These are phyloP conservation scores for Acanthosepion pharaonis DNA, from an alignment of 2,888 invertebrate species.

Conservation along the genomic window DNA sequence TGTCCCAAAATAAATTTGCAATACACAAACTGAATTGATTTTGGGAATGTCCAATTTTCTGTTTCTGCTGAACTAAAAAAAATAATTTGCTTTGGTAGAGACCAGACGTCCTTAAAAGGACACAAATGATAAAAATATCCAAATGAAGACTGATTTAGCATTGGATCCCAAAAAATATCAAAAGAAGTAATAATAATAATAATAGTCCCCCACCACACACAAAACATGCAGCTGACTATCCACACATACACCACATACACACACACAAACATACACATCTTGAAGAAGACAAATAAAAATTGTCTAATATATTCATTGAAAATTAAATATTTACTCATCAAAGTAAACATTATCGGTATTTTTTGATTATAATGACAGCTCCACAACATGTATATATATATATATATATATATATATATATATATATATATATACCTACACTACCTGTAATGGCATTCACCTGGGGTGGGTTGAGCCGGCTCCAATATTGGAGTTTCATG, in stretches of 20 bases:
- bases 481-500: too few species aligned
- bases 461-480: too few species aligned
- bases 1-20: too few species aligned
- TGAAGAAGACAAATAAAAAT: slow-evolving; percentile 7
- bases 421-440: too few species aligned
- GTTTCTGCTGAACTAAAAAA: background rate
- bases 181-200: background rate
- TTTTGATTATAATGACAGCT: background rate
- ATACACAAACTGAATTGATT: background rate
- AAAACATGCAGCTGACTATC: background rate
- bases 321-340: slow-evolving; percentile 7
- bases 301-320: slow-evolving; percentile 33
- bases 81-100: too few species aligned
- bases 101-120: too few species aligned
- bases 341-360: background rate
- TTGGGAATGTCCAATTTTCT: slow-evolving; percentile 33
- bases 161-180: background rate
- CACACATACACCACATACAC: background rate
- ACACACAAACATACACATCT: background rate
- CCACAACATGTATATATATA: background rate
- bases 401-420: too few species aligned
- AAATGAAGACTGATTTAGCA: slow-evolving; percentile 14
- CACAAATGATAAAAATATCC: background rate
- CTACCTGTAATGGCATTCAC: too few species aligned
- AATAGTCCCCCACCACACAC: too few species aligned